phyloP scores from a whole-genome alignment of 1,140 invertebrate species.

The Saccostrea cuccullata region DNA sequence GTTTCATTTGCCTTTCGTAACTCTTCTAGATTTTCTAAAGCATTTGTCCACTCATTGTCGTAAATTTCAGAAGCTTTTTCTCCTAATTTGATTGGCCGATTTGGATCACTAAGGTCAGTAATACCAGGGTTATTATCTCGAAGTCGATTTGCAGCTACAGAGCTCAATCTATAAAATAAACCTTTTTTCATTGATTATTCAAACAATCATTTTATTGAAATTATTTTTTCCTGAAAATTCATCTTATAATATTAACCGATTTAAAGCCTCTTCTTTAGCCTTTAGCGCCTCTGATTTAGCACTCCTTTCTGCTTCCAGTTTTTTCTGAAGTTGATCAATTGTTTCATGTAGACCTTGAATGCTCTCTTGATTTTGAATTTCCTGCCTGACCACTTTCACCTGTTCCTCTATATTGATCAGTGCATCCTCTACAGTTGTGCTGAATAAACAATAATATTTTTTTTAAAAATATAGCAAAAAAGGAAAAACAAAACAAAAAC shows the following conservation, averaged over 20 bases:
- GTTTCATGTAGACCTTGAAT: background rate
- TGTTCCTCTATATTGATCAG: background rate
- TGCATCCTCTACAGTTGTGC: background rate
- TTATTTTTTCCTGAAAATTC: background rate
- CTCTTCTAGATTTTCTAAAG: background rate
- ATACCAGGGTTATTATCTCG: constrained; percentile 7
- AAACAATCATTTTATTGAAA: background rate
- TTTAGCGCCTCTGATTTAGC: constrained; percentile 1
- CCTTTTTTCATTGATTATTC: background rate
- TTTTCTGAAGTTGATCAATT: background rate
- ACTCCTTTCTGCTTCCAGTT: background rate
- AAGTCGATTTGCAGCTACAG: constrained; percentile 17
- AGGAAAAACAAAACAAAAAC: too few relatives aligned
- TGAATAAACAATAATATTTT: background rate
- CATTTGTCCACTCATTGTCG: constrained; percentile 17
- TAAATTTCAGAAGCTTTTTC: constrained; percentile 15
- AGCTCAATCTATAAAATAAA: background rate
- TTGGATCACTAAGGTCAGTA: constrained; percentile 5
- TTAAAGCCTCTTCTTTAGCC: constrained; percentile 5
- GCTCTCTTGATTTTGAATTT: background rate
- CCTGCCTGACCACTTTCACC: background rate
- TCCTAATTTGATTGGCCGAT: constrained; percentile 27
- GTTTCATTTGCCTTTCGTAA: background rate
- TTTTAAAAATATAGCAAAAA: background rate
- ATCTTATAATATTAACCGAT: background rate